Evolutionary conservation across 2,888 invertebrate genomes (phyloP), one percentile per base, ranked within the genome.

Genomic region (Dolomedes plantarius): DNA sequence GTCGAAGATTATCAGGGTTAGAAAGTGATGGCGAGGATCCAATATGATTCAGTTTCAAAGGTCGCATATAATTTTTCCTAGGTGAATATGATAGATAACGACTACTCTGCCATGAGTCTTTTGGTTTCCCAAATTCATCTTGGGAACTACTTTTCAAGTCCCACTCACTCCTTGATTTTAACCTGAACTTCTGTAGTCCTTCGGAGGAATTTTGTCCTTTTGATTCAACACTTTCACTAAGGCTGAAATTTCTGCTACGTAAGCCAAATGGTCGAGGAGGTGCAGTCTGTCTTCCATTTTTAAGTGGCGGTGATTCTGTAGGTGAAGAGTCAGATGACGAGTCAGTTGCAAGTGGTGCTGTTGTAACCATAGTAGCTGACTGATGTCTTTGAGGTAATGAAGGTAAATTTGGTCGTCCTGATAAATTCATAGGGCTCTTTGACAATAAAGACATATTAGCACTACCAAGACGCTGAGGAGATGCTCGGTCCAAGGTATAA

Each of bases 251-350:
- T 23, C 83, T 76, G 62, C 50, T 76, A n/a, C 86, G 62, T 13
- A 41, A 9, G 7, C 23, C 31, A 19, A 74, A 65, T 23, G 77
- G 75, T 5, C 75, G 32, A 7, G 65, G 50, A 11, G 78, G 39
- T 7, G 69, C 68, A 6, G 67, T 11, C 6, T 74, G 46, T 13
- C 83, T 36, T 6, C 46, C 73, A 73, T 62, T 77, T 19, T 85
- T 85, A n/a, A 78, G 29, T 2, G 80, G 78, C n/a, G 82, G 67
- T 1, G 80, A 72, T 23, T 89, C 89, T 3, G 88, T 87, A 13
- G 89, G 89, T 16, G 89, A 89, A 27, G 86, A 85, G 64, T 89
- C 89, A 0, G 89, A 89, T 19, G 89, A 89, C 39, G 89, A 81
- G 80, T 89, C 86, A 36, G 86, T 79, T 27, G 80, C 86, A 27